Evolutionary conservation across 2,797 vertebrate species (phyloP).

Genomic region (Hypotaenidia okinawae): DNA sequence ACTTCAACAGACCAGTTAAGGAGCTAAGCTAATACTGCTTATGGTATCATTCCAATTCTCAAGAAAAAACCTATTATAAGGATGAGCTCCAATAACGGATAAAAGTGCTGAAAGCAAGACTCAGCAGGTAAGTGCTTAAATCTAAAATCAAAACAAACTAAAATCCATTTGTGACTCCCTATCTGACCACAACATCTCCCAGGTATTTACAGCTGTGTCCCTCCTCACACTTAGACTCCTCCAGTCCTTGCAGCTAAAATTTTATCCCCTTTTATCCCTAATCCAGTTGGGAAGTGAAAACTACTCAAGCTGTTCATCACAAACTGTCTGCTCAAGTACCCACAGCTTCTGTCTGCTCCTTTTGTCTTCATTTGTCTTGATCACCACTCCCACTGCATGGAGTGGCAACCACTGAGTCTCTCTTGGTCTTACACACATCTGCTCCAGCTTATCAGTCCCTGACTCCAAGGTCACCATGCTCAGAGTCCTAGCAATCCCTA

Average conservation of each 20-base stretch:
- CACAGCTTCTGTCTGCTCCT: neutral
- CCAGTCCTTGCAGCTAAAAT: neutral
- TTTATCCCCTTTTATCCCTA: neutral
- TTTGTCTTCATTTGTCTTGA: neutral
- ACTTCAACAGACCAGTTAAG: neutral
- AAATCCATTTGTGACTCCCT: neutral
- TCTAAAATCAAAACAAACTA: neutral
- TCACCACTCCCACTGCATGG: neutral
- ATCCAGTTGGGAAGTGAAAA: neutral
- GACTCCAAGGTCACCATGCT: neutral
- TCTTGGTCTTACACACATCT: fast-evolving
- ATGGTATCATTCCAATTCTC: neutral
- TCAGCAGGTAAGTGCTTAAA: neutral
- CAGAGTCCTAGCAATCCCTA: neutral
- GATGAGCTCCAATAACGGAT: neutral
- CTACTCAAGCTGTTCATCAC: neutral
- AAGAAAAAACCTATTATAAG: neutral
- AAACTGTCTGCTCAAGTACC: neutral
- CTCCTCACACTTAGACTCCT: neutral
- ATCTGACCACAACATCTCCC: neutral
- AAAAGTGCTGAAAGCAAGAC: neutral
- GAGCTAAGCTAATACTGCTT: neutral
- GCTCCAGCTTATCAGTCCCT: neutral
- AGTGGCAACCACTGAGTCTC: fast-evolving
- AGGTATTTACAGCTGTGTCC: neutral